Base-by-base conservation (phyloP, 2,888 invertebrate genomes). In the Drosophila subquinaria region DNA sequence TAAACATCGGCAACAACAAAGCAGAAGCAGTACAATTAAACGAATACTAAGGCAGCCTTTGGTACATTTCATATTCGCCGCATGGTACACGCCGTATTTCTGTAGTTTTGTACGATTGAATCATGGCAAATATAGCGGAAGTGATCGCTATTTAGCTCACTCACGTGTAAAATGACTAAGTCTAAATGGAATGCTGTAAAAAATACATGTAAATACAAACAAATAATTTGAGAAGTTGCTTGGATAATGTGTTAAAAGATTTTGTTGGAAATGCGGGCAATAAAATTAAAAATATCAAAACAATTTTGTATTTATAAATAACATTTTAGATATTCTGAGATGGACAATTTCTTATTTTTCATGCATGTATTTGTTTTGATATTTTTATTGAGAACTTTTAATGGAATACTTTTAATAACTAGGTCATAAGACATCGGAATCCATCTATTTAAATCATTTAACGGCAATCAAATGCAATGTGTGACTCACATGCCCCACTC, bases 381-480 rank as follows among this genome's bases (percentile, higher is more conserved):
- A n/a, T 17, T 42, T 3, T 38, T 35, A 50, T 11, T 15, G 36
- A 6, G 38, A n/a, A 6, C 15, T 40, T 8, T 40, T n/a, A 40
- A 33, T 50, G 38, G 20, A 38, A 75, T 59, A 53, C 47, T 53
- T 36, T 65, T 75, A 61, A 78, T 82, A 86, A 82, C 69, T 83
- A 60, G 86, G 83, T 76, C 83, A 86, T 60, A 83, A 76, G 43
- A 71, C 72, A 74, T 69, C 50, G 67, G 72, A 69, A 70, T 76
- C 56, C 65, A 69, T 81, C 79, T 76, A 82, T 81, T 86, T 73
- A 76, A 80, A 83, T 81, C 81, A 81, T 79, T 83, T 86, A 83
- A 76, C 73, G 79, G 79, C 81, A 86, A 86, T 83, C 81, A 73
- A 81, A 83, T 71, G 73, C 38, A 50, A 10, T 15, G 45, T 55